Conservation (phyloP, 1,140 invertebrate species). For the Drosophila pallidifrons region DNA sequence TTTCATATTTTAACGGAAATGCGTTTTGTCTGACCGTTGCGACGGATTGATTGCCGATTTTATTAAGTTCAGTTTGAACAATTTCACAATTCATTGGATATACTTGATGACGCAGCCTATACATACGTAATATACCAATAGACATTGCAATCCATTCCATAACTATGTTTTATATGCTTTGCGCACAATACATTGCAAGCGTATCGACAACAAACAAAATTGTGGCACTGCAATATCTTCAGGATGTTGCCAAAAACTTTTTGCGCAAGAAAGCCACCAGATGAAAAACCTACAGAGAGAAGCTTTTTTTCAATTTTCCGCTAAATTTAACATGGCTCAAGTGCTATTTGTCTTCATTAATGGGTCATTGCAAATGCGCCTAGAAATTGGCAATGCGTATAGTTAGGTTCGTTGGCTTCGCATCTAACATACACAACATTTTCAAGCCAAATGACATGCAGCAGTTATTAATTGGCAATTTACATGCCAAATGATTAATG, state of each 20-base stretch:
- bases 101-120: not conserved
- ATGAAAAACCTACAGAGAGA: slow-evolving; percentile 38
- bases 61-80: too few relatives aligned
- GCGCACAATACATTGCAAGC: slow-evolving; percentile 53
- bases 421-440: slow-evolving; percentile 62
- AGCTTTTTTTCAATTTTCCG: slow-evolving; percentile 84
- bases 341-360: slow-evolving; percentile 84
- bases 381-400: slow-evolving; percentile 66
- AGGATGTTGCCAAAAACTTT: slow-evolving; percentile 70
- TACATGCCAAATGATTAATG: slow-evolving; percentile 84
- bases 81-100: not conserved
- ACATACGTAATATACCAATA: not conserved
- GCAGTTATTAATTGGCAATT: slow-evolving; percentile 84
- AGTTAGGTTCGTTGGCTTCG: slow-evolving; percentile 54
- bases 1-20: too few relatives aligned
- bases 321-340: slow-evolving; percentile 82
- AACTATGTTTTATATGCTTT: slow-evolving; percentile 63
- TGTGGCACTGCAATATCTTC: slow-evolving; percentile 73
- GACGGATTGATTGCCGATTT: too few relatives aligned
- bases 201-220: slow-evolving; percentile 76
- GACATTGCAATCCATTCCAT: slow-evolving; percentile 35
- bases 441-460: slow-evolving; percentile 81
- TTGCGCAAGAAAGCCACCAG: slow-evolving; percentile 39
- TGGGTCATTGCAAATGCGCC: slow-evolving; percentile 66
- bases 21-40: too few relatives aligned